Base-by-base conservation (phyloP, 2,113 vertebrate genomes). In the Corythoichthys intestinalis region DNA sequence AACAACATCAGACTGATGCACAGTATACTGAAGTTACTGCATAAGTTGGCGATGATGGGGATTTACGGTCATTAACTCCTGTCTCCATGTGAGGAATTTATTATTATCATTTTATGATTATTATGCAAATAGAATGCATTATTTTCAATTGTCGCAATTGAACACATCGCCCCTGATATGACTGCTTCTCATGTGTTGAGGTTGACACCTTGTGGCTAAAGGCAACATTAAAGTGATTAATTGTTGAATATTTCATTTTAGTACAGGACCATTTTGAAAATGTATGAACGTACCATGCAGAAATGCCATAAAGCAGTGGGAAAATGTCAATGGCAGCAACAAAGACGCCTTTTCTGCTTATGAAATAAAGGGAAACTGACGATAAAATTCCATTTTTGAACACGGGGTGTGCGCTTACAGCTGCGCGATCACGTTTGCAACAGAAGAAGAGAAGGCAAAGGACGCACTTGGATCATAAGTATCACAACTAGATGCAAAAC, bases 151-250 rank as follows among this genome's bases (percentile, higher is more conserved):
- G 52, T 66, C 35, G 52, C 14, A 20, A 20, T 9, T 15, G 1
- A 44, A n/a, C 37, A 37, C n/a, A 15, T 49, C 4, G 15, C 39
- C 48, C 5, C 65, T 64, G 49, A 4, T 37, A 41, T 7, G 13
- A 53, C 14, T 63, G 28, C 38, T 9, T 92, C 91, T 83, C 70
- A 47, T 66, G 83, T 83, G 89, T 1, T 54, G 78, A 92, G 46
- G 85, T 80, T 89, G 94, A 84, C 94, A 93, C 85, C 94, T 94
- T 75, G 74, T 76, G 95, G 92, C 77, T 28, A 13, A 69, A 3
- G 39, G 15, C 12, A 17, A n/a, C 14, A 73, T n/a, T 47, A 59
- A n/a, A 14, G 56, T 13, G 10, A 8, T 4, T 2, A 6, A 10
- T 6, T 44, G 41, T 44, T 8, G 9, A 44, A 44, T 44, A 44